Evolutionary conservation across 1,140 invertebrate genomes (phyloP), one percentile per base, ranked within the genome.

Genomic region (Hypothenemus hampei): DNA sequence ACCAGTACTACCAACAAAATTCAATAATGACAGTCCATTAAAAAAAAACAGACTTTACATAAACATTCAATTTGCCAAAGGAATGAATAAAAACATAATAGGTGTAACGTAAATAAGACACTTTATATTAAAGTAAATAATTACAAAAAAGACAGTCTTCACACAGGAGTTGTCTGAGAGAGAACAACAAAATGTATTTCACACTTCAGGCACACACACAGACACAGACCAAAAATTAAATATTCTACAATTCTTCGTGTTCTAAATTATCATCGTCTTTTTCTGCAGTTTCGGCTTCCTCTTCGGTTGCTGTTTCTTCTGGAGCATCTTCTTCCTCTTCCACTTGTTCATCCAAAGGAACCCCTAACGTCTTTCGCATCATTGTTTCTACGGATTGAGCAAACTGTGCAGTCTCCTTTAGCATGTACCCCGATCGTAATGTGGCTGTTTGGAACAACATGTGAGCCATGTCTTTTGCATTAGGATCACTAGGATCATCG

Each of bases 361-460:
- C 81, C n/a, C 91, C 88, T 20, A 97, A 67, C 1, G 82, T 85
- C 62, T 89, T 82, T 35, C 84, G 75, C 80, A 97, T 82, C 76
- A 96, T 84, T n/a, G 73, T 73, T 68, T 98, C 94, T 13, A 98
- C 86, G 54, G 86, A 83, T 4, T 85, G 79, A 1, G 93, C 91
- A 75, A 97, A 98, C 20, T 81, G 82, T 3, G 83, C 76, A 0
- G 93, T 91, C 69, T 98, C 93, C 57, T 81, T 79, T 0, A 98
- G 73, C 80, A 87, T 85, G 66, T 84, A 98, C 0, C 94, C 94
- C 4, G 92, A 96, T 26, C 77, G 78, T 18, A 99, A 73, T 2
- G 93, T 97, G 0, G 97, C 94, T 15, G 89, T 91, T 69, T 91
- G 86, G 78, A 93, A 95, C 81, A 99, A 85, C 75, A 97, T 87